Evolutionary conservation across 2,113 vertebrate genomes (phyloP), one percentile per base, ranked within the genome.

Genomic region (Arothron firmamentum): DNA sequence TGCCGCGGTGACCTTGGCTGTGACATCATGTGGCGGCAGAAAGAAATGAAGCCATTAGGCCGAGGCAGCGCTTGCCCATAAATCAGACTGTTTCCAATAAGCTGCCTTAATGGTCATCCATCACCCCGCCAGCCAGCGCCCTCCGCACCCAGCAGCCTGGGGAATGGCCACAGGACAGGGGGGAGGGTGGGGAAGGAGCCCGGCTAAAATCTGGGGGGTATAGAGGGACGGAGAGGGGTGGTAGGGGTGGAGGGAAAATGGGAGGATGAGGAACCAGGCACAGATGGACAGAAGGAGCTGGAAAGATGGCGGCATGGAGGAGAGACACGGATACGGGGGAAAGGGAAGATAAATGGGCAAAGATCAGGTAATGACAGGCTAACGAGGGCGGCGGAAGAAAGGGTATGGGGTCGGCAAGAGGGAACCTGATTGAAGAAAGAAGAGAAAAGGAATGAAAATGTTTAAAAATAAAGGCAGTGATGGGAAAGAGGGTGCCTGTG

Each of bases 51-150:
- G 94, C 95, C 95, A 99, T 99, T 99, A 99, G 94, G 91, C 92
- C 92, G 94, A 96, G 92, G 94, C 94, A 90, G 92, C 90, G 93
- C 92, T 92, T 86, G 94, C 90, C 92, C 93, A 95, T 99, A 99
- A 98, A 99, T 99, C 96, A 99, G 94, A 92, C 93, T 92, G 93
- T 96, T 98, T 98, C 95, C 96, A 99, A 98, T 99, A 99, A 98
- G 96, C 94, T 94, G 94, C 94, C 90, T 93, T 98, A 98, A 96
- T 95, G 95, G 96, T 94, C 93, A 98, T 99, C 94, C 95, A 97
- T 99, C 96, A 99, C 86, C 73, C 79, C 74, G 83, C 85, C 84
- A 85, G 81, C 84, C 83, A 81, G 85, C 85, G 81, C 81, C 86
- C 84, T 84, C 79, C 74, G 66, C 82, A 70, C 84, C 82, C 81